A percentile compares a stretch with the other conserved stretches of the same genome.
Evolutionary conservation across 2,113 vertebrate species (phyloP).

Genomic region (Bostrychus sinensis): DNA sequence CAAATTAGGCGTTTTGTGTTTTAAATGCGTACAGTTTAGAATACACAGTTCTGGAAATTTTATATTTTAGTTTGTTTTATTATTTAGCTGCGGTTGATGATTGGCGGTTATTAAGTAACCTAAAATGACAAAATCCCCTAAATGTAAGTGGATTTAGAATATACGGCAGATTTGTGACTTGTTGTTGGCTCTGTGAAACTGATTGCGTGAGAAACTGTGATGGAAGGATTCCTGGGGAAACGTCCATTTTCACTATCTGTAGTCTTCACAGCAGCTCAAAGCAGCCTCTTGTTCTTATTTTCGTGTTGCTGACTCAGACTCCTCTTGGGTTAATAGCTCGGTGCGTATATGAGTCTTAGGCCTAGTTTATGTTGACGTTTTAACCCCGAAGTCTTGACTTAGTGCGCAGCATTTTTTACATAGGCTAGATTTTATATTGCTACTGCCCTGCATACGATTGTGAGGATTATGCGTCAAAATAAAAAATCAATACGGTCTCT

Average conservation of each 20-base stretch:
- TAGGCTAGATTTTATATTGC: no score
- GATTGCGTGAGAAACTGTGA: constrained; percentile 9
- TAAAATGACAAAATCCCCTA: background rate
- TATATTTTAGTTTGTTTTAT: no score
- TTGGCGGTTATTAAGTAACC: no score
- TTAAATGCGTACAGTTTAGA: background rate
- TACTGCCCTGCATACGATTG: background rate
- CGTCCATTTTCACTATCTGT: constrained; percentile 16
- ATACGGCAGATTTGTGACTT: background rate
- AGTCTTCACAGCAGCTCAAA: constrained; percentile 26
- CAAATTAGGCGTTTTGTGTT: background rate
- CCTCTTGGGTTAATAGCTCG: constrained; percentile 11
- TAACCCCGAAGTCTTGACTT: background rate
- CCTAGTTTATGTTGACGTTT: background rate
- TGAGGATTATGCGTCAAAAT: background rate
- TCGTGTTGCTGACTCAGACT: constrained; percentile 1
- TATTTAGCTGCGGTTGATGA: no score
- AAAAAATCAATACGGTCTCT: background rate
- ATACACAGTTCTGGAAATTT: no score
- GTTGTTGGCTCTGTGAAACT: background rate
- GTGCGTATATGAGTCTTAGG: constrained; percentile 22
- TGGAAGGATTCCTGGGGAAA: constrained; percentile 13
- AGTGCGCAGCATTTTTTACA: background rate
- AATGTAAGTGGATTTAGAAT: background rate
- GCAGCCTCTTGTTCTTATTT: constrained; percentile 37